Evolutionary conservation across 2,113 vertebrate genomes (phyloP).

Genomic region (Bombycilla garrulus): DNA sequence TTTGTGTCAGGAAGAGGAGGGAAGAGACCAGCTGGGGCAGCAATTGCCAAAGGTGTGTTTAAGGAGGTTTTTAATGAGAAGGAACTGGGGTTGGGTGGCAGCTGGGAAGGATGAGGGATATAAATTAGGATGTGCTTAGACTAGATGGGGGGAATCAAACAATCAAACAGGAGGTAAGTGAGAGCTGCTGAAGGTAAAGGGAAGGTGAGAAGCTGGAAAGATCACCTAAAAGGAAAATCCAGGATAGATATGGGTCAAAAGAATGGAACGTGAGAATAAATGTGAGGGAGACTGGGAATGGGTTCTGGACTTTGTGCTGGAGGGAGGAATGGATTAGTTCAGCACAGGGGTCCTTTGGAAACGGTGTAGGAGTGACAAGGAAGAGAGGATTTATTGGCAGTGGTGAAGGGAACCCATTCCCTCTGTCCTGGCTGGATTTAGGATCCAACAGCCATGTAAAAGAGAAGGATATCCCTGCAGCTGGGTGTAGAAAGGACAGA

Average conservation of each 20-base stretch:
- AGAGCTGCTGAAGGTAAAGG: neutral
- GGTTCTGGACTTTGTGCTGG: neutral
- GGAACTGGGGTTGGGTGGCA: neutral
- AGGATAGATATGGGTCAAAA: neutral
- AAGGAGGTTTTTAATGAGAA: neutral
- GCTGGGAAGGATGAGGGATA: neutral
- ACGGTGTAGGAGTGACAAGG: neutral
- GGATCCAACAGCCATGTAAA: neutral
- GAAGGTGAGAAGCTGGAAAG: neutral
- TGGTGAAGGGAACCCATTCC: neutral
- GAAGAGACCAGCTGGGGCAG: neutral
- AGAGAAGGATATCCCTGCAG: neutral
- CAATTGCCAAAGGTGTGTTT: neutral
- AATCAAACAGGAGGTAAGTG: neutral
- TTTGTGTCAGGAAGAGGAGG: neutral
- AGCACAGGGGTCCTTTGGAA: neutral
- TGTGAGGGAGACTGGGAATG: neutral
- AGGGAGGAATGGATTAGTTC: neutral
- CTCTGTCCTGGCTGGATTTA: neutral
- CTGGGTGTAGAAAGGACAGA: neutral
- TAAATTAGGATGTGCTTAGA: neutral
- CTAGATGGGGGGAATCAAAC: neutral
- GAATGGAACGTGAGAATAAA: neutral
- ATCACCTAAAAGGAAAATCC: too few relatives aligned
- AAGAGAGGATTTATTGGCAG: neutral